Evolutionary conservation across 2,888 invertebrate genomes (phyloP), one percentile per base, ranked within the genome.

Genomic region (Dasypolia templi): DNA sequence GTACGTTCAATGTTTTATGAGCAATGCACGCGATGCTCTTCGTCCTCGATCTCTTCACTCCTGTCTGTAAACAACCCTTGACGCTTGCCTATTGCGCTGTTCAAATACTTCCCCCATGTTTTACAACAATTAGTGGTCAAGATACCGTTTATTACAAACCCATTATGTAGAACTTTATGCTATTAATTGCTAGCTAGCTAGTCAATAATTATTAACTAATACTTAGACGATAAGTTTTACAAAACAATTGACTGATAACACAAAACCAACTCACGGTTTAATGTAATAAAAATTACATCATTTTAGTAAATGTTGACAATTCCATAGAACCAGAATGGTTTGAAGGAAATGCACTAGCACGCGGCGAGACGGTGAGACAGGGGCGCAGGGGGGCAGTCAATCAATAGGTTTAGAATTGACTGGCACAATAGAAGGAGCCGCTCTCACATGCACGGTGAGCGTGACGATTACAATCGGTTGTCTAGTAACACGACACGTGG

Each of bases 21-120:
- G 81, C 75, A 70, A 44, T 87, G 88, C 95, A 95, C 95, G 95
- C 95, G 94, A 95, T 93, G 88, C 89, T 90, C 88, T 88, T 86
- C 86, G 88, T 88, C 86, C 90, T 88, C 87, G 89, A 86, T 79
- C 81, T 77, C 84, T 82, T 85, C 81, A 86, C 87, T 86, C 87
- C 83, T 83, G 88, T 83, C 88, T 90, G 93, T 93, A 94, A 94
- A 94, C 93, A 92, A 89, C 86, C 75, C 79, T 81, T 79, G 69
- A 73, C 77, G 79, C 75, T 75, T 76, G 70, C 72, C 65, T 59
- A 58, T 55, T 32, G 68, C 53, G 59, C 72, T 79, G 63, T 64
- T 75, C 53, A 73, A 61, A 77, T 76, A 90, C 86, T 88, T 89
- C 58, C 68, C 62, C 88, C 58, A 53, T 75, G 74, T 78, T 67